Conservation (phyloP, 2,888 invertebrate species). For the Tetramorium bicarinatum region DNA sequence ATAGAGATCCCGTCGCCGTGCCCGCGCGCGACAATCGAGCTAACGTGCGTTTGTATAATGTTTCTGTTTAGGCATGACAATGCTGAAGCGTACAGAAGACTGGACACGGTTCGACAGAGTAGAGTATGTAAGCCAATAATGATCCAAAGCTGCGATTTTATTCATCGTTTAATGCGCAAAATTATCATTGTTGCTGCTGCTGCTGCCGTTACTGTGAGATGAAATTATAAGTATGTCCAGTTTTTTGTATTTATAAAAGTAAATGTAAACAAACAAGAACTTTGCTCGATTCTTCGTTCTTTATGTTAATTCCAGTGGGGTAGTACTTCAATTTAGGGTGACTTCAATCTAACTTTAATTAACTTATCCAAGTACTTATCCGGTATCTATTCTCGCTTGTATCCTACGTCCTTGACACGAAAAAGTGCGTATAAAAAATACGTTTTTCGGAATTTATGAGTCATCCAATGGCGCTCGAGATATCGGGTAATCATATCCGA, state of each 20-base stretch:
- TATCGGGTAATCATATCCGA: not conserved
- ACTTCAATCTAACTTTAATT: not conserved
- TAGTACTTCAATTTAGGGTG: not conserved
- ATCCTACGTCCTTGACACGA: not conserved
- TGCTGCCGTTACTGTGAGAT: not conserved
- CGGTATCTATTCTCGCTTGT: not conserved
- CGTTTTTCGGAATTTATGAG: not conserved
- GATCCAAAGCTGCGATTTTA: slow-evolving; percentile 19
- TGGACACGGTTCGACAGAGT: not conserved
- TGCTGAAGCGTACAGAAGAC: not conserved
- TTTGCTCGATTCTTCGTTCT: too few species aligned
- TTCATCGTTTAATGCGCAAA: slow-evolving; percentile 9
- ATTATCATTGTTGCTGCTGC: slow-evolving; percentile 7
- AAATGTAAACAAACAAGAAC: not conserved
- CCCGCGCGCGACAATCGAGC: slow-evolving; percentile 14
- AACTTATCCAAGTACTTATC: not conserved
- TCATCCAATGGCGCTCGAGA: not conserved
- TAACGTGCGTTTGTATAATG: not conserved
- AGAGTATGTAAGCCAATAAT: not conserved
- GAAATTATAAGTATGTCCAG: slow-evolving; percentile 18
- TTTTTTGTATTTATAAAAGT: slow-evolving; percentile 27
- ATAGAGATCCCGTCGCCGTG: slow-evolving; percentile 33
- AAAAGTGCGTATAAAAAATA: not conserved
- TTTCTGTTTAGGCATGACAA: not conserved
- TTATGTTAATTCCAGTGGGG: too few species aligned